Base-by-base conservation (phyloP, 2,888 invertebrate genomes). In the Apoda limacodes region DNA sequence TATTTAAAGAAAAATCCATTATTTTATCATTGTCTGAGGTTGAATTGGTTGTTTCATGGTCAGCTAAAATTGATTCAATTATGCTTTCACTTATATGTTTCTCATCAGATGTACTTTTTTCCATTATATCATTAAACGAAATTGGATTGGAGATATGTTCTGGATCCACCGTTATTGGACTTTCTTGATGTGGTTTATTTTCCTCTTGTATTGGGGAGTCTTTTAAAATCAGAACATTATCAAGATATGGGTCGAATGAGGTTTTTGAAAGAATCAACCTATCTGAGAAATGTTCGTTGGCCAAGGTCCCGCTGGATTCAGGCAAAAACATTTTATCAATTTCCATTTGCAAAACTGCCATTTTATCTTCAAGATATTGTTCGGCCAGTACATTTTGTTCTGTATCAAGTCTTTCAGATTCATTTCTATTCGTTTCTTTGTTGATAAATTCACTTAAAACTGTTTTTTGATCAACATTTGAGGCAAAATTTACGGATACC, bases 341-440 rank as follows among this genome's bases (percentile, higher is more conserved):
- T 63, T 80, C 80, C 46, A 72, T 60, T 53, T 76, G 78, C 30
- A 80, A 56, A 40, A 75, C 78, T 24, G 78, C 80, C 69, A 80
- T 76, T 64, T 80, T 72, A 45, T 60, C 63, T 48, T 78, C 80
- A 29, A 78, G 60, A 2, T 75, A 75, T 35, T 66, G 62, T 41
- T 78, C 75, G 32, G 69, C 74, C 12, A 61, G 55, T 34, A 70
- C 58, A 35, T 56, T 60, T 31, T 52, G 42, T 29, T 47, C 43
- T 21, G 33, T 23, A 4, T n/a, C n/a, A n/a, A n/a, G n/a, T n/a
- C n/a, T n/a, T n/a, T n/a, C n/a, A n/a, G n/a, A n/a, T n/a, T n/a
- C n/a, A n/a, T n/a, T n/a, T n/a, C n/a, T n/a, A 22, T 43, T 35
- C 13, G 46, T 46, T 48, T 55, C 50, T 40, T 55, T 40, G 13